Evolutionary conservation across 2,113 vertebrate species (phyloP).

Genomic region (Sylvilagus bachmani): DNA sequence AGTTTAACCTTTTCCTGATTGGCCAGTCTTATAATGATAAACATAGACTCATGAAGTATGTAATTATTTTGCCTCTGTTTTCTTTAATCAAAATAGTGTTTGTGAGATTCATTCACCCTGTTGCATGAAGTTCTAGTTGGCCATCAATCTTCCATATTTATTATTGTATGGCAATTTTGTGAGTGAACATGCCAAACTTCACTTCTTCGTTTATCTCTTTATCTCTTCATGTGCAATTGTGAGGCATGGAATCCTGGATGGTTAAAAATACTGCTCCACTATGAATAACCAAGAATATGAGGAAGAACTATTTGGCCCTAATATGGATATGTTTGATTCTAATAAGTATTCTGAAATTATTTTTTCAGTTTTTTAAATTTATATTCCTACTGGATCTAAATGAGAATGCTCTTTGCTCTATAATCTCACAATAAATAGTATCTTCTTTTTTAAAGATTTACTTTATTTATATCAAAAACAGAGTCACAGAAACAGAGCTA

Average conservation of each 20-base stretch:
- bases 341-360: neutral
- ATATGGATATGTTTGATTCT: neutral
- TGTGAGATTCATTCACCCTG: neutral
- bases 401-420: neutral
- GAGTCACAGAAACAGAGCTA: too few relatives aligned
- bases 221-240: neutral
- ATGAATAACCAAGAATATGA: neutral
- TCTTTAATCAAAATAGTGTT: neutral
- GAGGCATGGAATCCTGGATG: neutral
- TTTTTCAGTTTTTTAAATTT: slow-evolving; percentile 21
- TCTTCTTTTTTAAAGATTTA: neutral
- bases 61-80: neutral
- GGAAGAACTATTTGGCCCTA: neutral
- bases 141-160: neutral
- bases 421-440: neutral
- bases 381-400: neutral
- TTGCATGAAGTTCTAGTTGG: neutral
- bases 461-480: too few relatives aligned
- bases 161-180: neutral
- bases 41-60: neutral
- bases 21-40: neutral
- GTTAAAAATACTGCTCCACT: neutral
- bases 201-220: neutral
- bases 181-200: neutral
- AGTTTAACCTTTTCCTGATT: neutral